Evolutionary conservation across 1,140 invertebrate species (phyloP).

Genomic region (Drosophila sechellia): DNA sequence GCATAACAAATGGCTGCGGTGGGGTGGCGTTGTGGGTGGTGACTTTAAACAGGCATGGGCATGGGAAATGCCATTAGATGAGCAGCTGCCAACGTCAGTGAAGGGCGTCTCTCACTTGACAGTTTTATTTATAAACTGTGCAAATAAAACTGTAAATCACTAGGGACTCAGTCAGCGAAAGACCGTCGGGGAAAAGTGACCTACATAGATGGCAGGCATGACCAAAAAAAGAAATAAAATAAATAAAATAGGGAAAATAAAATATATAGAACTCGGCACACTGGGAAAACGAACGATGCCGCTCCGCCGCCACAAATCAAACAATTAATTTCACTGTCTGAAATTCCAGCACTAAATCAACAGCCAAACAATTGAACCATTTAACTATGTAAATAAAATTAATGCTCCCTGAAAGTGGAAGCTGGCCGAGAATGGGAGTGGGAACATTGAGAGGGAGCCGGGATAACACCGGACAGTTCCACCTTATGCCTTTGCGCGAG

Average conservation of each 20-base stretch:
- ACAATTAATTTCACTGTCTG: conserved; percentile 78
- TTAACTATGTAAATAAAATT: conserved; percentile 82
- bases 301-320: conserved; percentile 66
- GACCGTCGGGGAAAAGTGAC: conserved; percentile 41
- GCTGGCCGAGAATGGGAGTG: neutral
- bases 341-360: conserved; percentile 81
- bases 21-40: conserved; percentile 1
- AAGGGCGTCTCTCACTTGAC: conserved; percentile 66
- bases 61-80: conserved; percentile 59
- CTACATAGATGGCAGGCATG: conserved; percentile 50
- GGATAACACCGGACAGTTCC: conserved; percentile 30
- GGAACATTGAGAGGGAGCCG: neutral
- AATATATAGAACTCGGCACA: neutral
- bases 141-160: conserved; percentile 80
- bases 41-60: conserved; percentile 54
- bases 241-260: conserved; percentile 2
- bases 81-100: conserved; percentile 71
- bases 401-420: conserved; percentile 51
- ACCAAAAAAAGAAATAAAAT: conserved; percentile 18
- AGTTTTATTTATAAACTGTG: conserved; percentile 80
- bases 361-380: conserved; percentile 81
- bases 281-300: conserved; percentile 27
- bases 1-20: conserved; percentile 53
- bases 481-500: conserved; percentile 52
- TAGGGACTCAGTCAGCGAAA: conserved; percentile 27